A percentile compares a stretch with the other conserved stretches of the same genome.
phyloP scores from a whole-genome alignment of 2,797 vertebrate genomes.

The Pangasius djambal region DNA sequence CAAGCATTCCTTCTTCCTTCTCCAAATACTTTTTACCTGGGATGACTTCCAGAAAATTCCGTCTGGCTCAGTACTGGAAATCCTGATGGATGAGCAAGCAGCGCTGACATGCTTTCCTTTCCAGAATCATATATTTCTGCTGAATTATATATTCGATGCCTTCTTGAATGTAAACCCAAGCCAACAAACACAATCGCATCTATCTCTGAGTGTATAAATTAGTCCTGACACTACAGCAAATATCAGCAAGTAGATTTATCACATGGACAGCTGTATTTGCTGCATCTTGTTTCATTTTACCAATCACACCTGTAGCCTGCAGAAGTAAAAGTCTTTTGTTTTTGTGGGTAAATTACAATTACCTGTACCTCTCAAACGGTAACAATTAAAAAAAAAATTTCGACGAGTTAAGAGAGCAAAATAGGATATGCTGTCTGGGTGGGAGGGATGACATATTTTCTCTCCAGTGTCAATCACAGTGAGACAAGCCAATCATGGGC shows the following conservation, averaged over 20 bases:
- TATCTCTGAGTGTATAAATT: conserved; percentile 21
- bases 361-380: background rate
- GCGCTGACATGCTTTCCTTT: conserved; percentile 37
- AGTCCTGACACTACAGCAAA: conserved; percentile 15
- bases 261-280: background rate
- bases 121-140: conserved; percentile 27
- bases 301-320: background rate
- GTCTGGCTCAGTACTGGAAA: conserved; percentile 35
- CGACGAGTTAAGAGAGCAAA: background rate
- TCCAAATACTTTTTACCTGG: conserved; percentile 22
- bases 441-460: background rate
- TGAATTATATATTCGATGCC: background rate
- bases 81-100: conserved; percentile 43
- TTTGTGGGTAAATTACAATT: background rate
- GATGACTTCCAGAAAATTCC: conserved; percentile 42
- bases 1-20: conserved; percentile 34
- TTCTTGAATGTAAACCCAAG: background rate
- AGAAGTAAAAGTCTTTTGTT: background rate
- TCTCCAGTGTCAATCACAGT: background rate
- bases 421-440: background rate
- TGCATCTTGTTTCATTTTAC: background rate
- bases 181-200: conserved; percentile 13
- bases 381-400: background rate
- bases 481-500: background rate
- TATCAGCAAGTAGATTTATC: conserved; percentile 16